Base-by-base conservation (phyloP, 2,113 vertebrate genomes). In the Apus apus region DNA sequence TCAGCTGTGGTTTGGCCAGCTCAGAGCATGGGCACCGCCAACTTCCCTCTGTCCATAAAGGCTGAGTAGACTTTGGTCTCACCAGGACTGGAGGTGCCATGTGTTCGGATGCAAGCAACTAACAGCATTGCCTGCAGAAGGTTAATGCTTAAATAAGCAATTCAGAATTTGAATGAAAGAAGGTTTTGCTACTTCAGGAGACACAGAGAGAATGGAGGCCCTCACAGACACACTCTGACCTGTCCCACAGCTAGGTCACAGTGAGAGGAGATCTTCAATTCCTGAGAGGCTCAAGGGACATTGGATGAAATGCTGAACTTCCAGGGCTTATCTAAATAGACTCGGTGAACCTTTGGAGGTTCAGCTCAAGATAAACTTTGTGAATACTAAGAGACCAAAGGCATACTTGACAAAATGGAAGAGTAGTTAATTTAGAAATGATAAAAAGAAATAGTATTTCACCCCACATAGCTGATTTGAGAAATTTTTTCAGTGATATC, bases 361-460 rank as follows among this genome's bases (percentile, higher is more conserved):
- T 91, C 83, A 72, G 64, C 29, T 94, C 2, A 11, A 89, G 78
- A 81, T 83, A 43, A 81, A 48, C n/a, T 85, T 76, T 84, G 34
- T 64, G 93, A 65, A 53, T 90, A 81, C 48, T 67, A 90, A 92
- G 68, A 95, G 34, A 89, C 85, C 73, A 92, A 89, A 94, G 58
- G 29, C 75, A 88, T 58, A 83, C 48, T 91, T 96, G 75, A 93
- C 88, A 67, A 89, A 96, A 96, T 95, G 72, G 77, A 85, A 90
- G 75, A 85, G 53, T 60, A 74, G 73, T 67, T 96, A 95, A 96
- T 96, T 97, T 94, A 92, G 92, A 84, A 93, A 85, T 91, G 3
- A 74, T 93, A 85, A 76, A 89, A 95, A 94, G 78, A 94, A 94
- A 75, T 77, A 91, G 64, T 80, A 92, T 93, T 96, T 90, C 72